These are phyloP conservation scores for Danaus plexippus DNA, from an alignment of 1,140 invertebrate genomes.

Conservation along the genomic window DNA sequence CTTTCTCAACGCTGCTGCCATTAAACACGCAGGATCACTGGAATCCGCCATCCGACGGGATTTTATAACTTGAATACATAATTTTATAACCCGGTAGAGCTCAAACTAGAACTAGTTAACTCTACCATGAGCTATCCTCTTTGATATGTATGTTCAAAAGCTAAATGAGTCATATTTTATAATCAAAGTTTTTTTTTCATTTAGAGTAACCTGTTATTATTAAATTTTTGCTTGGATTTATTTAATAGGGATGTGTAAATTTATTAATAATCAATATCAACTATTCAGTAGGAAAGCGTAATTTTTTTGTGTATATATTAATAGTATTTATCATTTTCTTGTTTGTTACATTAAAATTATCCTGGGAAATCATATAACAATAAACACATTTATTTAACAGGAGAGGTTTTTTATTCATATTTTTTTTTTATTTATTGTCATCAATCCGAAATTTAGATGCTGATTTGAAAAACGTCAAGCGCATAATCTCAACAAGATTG, in stretches of 20 bases:
- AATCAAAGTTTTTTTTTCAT: no score
- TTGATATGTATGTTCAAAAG: no score
- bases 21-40: constrained; percentile 57
- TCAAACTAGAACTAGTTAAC: constrained; percentile 27
- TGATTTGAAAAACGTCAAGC: constrained; percentile 26
- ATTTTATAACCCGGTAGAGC: constrained; percentile 41
- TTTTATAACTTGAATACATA: constrained; percentile 65
- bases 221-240: no score
- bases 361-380: no score
- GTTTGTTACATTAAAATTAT: no score
- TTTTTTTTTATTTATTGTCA: constrained; percentile 7
- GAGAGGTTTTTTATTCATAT: constrained; percentile 2
- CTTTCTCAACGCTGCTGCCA: constrained; percentile 29
- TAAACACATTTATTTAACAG: neutral
- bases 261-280: no score
- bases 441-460: constrained; percentile 17
- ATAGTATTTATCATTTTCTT: no score
- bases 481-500: constrained; percentile 27
- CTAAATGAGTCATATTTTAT: no score
- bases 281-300: no score
- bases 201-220: no score
- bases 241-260: no score
- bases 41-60: constrained; percentile 43
- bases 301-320: no score
- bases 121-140: constrained; percentile 3